Evolutionary conservation across 2,797 vertebrate genomes (phyloP), one percentile per base, ranked within the genome.

Genomic region (Todus mexicanus): DNA sequence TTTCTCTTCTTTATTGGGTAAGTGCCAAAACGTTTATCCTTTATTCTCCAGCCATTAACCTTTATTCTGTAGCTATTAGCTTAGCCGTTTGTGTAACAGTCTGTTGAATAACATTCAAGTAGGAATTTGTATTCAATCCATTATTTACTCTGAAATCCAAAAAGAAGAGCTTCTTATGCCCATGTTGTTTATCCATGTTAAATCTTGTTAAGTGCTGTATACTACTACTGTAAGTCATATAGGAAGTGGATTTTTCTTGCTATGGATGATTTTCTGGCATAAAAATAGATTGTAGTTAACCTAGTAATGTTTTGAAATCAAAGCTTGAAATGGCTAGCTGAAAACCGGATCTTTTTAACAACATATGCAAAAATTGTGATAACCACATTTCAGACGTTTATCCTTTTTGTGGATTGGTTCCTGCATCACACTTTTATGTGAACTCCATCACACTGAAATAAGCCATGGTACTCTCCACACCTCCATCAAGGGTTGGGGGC

Each of bases 51-150:
- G 76, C 91, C 90, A 95, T 95, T 96, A 96, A 96, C 94, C 93
- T 96, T 96, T 94, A 95, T 95, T 96, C 87, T 85, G n/a, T 78
- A 95, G 76, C 93, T 73, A 95, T 96, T 96, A 96, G 89, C 76
- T 85, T 92, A 90, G 87, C 91, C 63, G 73, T 96, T 96, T 94
- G 92, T 96, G 87, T 96, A 96, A 82, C 76, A 87, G 73, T 84
- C 76, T 84, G 87, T 73, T 84, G 89, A 95, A 84, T 89, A 94
- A 94, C 84, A 70, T 95, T 95, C 89, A 91, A 95, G 84, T 35
- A 86, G 87, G 70, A 96, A 90, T 91, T 95, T 93, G 85, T 95
- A 88, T 96, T 88, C 84, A 93, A 81, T 82, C 70, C 43, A 60
- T 92, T 96, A 92, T 96, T 95, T 93, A 94, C 66, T 95, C 76